phyloP scores from a whole-genome alignment of 1,140 invertebrate species.

The Formica selysi region DNA sequence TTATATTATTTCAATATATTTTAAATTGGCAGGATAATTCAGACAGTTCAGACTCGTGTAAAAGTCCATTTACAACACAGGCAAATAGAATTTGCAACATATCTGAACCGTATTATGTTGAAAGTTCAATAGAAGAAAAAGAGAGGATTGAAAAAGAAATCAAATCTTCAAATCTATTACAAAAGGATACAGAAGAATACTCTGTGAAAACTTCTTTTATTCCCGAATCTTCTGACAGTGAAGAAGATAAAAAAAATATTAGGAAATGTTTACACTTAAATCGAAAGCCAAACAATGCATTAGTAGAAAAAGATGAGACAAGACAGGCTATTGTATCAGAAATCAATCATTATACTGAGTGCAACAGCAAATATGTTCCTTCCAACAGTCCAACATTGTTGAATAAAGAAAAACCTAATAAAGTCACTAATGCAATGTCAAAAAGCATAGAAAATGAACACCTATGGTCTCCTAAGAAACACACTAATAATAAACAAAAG shows the following conservation, averaged over 20 bases:
- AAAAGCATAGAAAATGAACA: constrained; percentile 4
- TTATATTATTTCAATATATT: constrained; percentile 3
- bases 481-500: background rate
- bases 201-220: constrained; percentile 16
- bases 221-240: constrained; percentile 63
- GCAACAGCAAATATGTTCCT: background rate
- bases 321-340: background rate
- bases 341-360: background rate
- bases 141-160: background rate
- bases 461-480: constrained; percentile 28
- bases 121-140: constrained; percentile 20
- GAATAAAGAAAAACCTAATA: background rate
- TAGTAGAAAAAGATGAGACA: background rate
- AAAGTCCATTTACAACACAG: background rate
- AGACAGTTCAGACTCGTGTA: constrained; percentile 28
- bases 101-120: constrained; percentile 4
- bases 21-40: constrained; percentile 62
- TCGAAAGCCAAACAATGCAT: background rate
- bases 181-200: background rate
- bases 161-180: background rate
- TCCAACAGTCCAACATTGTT: background rate
- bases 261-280: constrained; percentile 53
- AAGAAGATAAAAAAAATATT: constrained; percentile 33
- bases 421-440: background rate
- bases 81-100: background rate